Evolutionary conservation across 2,797 vertebrate genomes (phyloP).

Genomic region (Acrossocheilus wenchowensis): DNA sequence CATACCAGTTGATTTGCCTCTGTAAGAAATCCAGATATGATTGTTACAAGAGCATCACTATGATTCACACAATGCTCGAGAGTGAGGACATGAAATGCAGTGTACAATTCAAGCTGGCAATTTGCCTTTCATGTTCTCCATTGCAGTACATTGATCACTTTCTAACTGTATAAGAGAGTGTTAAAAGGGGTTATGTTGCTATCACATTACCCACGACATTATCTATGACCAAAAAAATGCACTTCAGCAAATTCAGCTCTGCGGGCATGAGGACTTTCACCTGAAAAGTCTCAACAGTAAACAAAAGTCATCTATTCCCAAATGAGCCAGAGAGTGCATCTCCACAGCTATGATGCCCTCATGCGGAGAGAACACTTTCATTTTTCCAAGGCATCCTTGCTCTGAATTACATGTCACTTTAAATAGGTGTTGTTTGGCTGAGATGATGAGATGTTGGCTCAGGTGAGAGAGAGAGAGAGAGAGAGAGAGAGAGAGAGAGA

Average conservation of each 20-base stretch:
- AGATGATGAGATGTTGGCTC: conserved; percentile 61
- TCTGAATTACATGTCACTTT: conserved; percentile 67
- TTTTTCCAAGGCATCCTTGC: conserved; percentile 53
- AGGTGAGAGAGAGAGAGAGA: conserved; percentile 36
- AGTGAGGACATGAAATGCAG: neutral
- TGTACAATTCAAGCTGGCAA: neutral
- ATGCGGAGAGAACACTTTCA: conserved; percentile 52
- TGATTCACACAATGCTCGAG: neutral
- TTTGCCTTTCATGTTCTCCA: conserved; percentile 23
- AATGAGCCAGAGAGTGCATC: conserved; percentile 45
- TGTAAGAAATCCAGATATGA: neutral
- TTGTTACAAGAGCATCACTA: conserved; percentile 1
- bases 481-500: conserved; percentile 39
- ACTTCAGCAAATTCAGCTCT: conserved; percentile 42
- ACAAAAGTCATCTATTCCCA: conserved; percentile 61
- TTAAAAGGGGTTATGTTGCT: conserved; percentile 33
- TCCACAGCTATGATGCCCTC: conserved; percentile 46
- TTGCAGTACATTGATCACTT: conserved; percentile 18
- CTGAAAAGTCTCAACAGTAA: conserved; percentile 47
- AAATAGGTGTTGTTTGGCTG: conserved; percentile 65
- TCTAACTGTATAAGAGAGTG: neutral
- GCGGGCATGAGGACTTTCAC: conserved; percentile 22
- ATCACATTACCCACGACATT: conserved; percentile 42
- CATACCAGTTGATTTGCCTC: neutral
- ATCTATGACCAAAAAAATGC: conserved; percentile 34